phyloP scores from a whole-genome alignment of 1,140 invertebrate genomes.

The Pseudomyrmex concolor region DNA sequence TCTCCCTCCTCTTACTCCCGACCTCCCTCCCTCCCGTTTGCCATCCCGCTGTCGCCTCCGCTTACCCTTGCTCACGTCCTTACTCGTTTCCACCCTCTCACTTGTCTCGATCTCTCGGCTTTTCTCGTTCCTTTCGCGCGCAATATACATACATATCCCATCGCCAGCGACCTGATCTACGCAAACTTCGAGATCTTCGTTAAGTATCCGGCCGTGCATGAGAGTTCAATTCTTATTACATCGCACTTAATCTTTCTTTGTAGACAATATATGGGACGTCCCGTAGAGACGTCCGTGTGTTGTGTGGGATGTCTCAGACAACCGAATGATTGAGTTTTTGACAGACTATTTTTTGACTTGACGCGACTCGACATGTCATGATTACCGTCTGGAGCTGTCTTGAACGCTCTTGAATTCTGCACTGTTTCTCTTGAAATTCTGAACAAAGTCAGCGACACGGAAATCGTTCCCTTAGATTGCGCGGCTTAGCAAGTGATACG shows the following conservation, averaged over 20 bases:
- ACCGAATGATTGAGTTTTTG: too few species aligned
- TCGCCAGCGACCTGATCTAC: constrained; percentile 21
- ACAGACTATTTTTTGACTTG: too few species aligned
- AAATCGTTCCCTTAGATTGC: constrained; percentile 52
- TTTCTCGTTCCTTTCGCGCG: constrained; percentile 27
- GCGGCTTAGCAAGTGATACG: constrained; percentile 35
- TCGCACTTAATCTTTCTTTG: constrained; percentile 13
- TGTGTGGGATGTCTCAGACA: background rate
- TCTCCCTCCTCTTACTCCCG: constrained; percentile 16
- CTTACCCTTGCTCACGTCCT: background rate
- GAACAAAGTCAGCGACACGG: constrained; percentile 34
- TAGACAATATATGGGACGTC: too few species aligned
- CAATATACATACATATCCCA: constrained; percentile 54
- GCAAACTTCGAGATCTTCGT: constrained; percentile 40
- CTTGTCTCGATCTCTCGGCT: constrained; percentile 30
- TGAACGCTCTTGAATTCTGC: constrained; percentile 5
- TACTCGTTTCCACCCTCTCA: constrained; percentile 20
- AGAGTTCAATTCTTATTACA: constrained; percentile 34
- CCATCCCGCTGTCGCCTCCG: background rate
- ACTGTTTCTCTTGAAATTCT: constrained; percentile 39
- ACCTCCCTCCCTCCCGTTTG: too few species aligned
- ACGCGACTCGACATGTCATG: background rate
- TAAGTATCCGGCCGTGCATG: constrained; percentile 41
- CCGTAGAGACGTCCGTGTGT: too few species aligned
- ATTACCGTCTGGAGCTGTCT: background rate